Evolutionary conservation across 2,888 invertebrate genomes (phyloP).

Genomic region (Arge pagana): DNA sequence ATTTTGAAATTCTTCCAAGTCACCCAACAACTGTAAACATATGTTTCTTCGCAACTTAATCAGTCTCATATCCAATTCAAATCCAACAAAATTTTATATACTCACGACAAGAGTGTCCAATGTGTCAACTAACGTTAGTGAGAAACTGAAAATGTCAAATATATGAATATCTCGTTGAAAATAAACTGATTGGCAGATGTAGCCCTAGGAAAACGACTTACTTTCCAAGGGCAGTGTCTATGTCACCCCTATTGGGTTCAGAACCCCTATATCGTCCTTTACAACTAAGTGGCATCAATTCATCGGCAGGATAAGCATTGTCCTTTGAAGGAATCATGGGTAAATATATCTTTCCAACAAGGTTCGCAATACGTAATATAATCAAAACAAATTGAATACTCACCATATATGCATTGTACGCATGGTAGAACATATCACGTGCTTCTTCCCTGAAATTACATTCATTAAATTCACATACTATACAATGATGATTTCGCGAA

Average conservation of each 20-base stretch:
- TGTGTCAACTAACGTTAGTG: constrained; percentile 92
- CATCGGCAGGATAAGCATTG: constrained; percentile 97
- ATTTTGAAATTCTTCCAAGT: constrained; percentile 91
- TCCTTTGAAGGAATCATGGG: constrained; percentile 58
- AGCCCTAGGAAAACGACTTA: constrained; percentile 62
- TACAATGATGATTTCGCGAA: too few relatives aligned
- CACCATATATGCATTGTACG: constrained; percentile 92
- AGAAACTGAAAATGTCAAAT: constrained; percentile 76
- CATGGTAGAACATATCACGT: constrained; percentile 95
- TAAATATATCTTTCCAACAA: neutral
- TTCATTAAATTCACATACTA: too few relatives aligned
- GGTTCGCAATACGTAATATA: neutral
- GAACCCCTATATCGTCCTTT: constrained; percentile 89
- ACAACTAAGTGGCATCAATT: constrained; percentile 96
- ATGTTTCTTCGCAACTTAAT: neutral
- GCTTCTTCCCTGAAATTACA: constrained; percentile 86
- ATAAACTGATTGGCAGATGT: neutral
- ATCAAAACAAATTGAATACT: constrained; percentile 36
- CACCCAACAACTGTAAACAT: constrained; percentile 73
- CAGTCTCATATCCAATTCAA: constrained; percentile 11
- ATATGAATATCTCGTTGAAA: constrained; percentile 12
- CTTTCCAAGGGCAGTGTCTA: constrained; percentile 97
- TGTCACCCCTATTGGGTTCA: constrained; percentile 90
- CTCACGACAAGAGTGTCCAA: constrained; percentile 86
- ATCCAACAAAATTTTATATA: constrained; percentile 20